Evolutionary conservation across 2,797 vertebrate species (phyloP).

Genomic region (Dipus sagitta): DNA sequence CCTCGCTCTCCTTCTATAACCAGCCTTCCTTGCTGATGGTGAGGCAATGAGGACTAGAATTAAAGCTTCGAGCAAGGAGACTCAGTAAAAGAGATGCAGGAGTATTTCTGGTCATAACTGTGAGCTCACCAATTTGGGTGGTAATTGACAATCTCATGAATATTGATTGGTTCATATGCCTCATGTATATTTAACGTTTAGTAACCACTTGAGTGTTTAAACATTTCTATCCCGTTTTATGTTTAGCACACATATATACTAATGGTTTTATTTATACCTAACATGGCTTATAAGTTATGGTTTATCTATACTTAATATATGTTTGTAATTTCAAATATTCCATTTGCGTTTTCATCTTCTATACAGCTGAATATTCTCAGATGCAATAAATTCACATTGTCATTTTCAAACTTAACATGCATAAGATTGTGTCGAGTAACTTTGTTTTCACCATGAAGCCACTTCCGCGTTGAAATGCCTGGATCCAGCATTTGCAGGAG

Average conservation of each 20-base stretch:
- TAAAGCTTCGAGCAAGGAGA: background rate
- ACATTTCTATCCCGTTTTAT: constrained; percentile 5
- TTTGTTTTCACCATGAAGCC: constrained; percentile 18
- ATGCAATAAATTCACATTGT: background rate
- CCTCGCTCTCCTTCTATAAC: background rate
- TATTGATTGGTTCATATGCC: background rate
- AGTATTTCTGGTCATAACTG: background rate
- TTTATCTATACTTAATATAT: background rate
- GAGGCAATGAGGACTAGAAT: background rate
- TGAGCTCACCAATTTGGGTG: constrained; percentile 22
- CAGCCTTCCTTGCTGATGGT: background rate
- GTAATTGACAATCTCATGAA: background rate
- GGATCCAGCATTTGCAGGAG: background rate
- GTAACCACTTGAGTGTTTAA: constrained; percentile 16
- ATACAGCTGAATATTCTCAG: constrained; percentile 9
- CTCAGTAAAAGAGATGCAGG: background rate
- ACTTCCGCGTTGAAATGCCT: background rate
- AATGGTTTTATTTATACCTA: too few relatives aligned
- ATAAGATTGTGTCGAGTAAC: background rate
- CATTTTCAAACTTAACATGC: constrained; percentile 18
- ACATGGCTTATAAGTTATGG: constrained; percentile 30
- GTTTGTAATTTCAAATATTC: background rate
- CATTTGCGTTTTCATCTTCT: constrained; percentile 22
- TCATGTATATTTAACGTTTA: constrained; percentile 35
- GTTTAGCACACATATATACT: background rate